Base-by-base conservation (phyloP, 2,888 invertebrate genomes). In the Acanthosoma haemorrhoidale region DNA sequence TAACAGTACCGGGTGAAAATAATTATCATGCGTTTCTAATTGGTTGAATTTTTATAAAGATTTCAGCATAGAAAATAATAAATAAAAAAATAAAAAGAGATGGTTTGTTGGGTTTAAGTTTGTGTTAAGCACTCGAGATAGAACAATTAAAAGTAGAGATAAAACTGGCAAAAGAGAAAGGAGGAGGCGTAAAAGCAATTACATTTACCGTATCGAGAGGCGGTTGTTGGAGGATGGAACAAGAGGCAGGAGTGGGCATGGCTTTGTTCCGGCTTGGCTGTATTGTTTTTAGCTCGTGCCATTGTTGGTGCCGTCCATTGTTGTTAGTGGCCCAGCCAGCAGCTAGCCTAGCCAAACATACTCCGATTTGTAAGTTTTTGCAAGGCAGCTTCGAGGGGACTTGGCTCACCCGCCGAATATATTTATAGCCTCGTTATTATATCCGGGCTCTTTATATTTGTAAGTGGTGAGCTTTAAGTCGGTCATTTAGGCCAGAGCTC, bases 161-260 rank as follows among this genome's bases (percentile, higher is more conserved):
- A 60, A 60, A 60, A 34, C 60, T 34, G 32, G 18, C 18, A 18
- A 34, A 34, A 60, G 60, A 60, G 34, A 60, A 32, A 60, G 60
- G 34, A 18, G 60, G 13, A 8, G 4, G n/a, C 13, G 58, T 59
- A 31, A 32, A 59, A 59, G 60, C 60, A 60, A 60, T 60, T 60
- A 60, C 60, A 60, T 60, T 60, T 60, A 34, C 60, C 60, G 60
- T 60, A 60, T 60, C 60, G 60, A 60, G 60, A 34, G 60, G 60
- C 34, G 34, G 59, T 41, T 41, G 13, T 41, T 15, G 36, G 36
- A 5, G 13, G 41, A 5, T 4, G 18, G 32, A 32, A 31, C 36
- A 34, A 13, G 18, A 13, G 60, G 32, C 15, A 15, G 11, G 18
- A 13, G 16, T 9, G 16, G 34, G 13, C 34, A 4, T 18, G 2